phyloP scores from a whole-genome alignment of 2,797 vertebrate species.

The Brachymystax lenok region DNA sequence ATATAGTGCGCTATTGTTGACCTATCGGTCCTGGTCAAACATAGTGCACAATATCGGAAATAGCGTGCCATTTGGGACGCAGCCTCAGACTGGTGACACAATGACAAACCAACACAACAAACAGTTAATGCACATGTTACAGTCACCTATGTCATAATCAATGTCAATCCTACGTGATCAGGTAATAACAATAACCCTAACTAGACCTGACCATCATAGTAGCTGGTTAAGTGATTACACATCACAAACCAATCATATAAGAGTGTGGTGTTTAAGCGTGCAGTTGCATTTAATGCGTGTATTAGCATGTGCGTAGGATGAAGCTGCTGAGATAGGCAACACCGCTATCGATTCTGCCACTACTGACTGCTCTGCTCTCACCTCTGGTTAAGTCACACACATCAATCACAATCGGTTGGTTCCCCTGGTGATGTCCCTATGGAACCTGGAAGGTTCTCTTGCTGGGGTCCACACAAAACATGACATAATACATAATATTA shows the following conservation, averaged over 20 bases:
- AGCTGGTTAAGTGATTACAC: neutral
- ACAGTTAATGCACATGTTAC: neutral
- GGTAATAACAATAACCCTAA: neutral
- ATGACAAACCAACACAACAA: no score
- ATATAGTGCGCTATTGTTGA: neutral
- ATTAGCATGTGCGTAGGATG: neutral
- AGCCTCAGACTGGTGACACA: no score
- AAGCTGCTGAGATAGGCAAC: slow-evolving; percentile 10
- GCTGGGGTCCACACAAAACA: no score
- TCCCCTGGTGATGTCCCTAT: slow-evolving; percentile 15
- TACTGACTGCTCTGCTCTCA: slow-evolving; percentile 49
- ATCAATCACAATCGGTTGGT: slow-evolving; percentile 43
- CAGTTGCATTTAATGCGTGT: neutral
- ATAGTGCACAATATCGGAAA: no score
- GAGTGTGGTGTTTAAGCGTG: neutral
- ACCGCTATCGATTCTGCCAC: slow-evolving; percentile 38
- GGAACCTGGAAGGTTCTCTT: neutral
- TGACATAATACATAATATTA: no score
- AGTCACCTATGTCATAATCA: neutral
- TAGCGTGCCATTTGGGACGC: no score
- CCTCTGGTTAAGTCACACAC: slow-evolving; percentile 52
- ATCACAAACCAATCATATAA: neutral
- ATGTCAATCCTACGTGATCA: neutral
- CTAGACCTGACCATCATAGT: neutral
- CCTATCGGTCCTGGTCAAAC: neutral